Base-by-base conservation (phyloP, 2,888 invertebrate species). In the Cremastinae sp. region DNA sequence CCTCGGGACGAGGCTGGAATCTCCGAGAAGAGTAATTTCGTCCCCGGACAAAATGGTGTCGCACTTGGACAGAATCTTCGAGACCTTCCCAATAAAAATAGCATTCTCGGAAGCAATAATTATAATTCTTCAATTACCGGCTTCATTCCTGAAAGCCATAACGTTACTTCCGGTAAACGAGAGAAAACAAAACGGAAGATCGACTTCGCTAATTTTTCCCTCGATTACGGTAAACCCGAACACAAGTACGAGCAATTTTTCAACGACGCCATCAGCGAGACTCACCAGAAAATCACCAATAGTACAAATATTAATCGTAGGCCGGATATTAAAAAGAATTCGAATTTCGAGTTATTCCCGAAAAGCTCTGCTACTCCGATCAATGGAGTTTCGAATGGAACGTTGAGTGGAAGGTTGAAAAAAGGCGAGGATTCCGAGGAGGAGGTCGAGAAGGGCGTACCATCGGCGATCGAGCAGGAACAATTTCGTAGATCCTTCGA, bases 401-500 rank as follows among this genome's bases (percentile, higher is more conserved):
- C 8, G 20, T 16, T 22, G n/a, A 39, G 28, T 35, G 2, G 28
- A 37, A 9, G 20, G 18, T 10, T 14, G 58, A 74, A 16, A 55
- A 66, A 12, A n/a, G 81, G 84, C 9, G 49, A 53, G 14, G 83
- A 86, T 5, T 86, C 86, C 0, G 87, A 85, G 18, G 87, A 87
- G 62, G 80, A 79, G 0, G 22, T 81, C 14, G 88, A 89, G 55
- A 84, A 82, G 56, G 91, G 91, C 79, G 92, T 95, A 73, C 95
- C 96, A 5, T 93, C 94, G 0, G 92, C 93, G 0, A 91, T 92
- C 35, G 95, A 95, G 80, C 93, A 94, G 90, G 94, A 94, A 65
- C 91, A 93, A 78, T 96, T 96, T 85, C 91, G 95, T 7, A 93
- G 94, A 86, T 93, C 94, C 35, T 91, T 96, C 83, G 95, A 94